Evolutionary conservation across 2,113 vertebrate genomes (phyloP), one percentile per base, ranked within the genome.

Genomic region (Pagrus major): DNA sequence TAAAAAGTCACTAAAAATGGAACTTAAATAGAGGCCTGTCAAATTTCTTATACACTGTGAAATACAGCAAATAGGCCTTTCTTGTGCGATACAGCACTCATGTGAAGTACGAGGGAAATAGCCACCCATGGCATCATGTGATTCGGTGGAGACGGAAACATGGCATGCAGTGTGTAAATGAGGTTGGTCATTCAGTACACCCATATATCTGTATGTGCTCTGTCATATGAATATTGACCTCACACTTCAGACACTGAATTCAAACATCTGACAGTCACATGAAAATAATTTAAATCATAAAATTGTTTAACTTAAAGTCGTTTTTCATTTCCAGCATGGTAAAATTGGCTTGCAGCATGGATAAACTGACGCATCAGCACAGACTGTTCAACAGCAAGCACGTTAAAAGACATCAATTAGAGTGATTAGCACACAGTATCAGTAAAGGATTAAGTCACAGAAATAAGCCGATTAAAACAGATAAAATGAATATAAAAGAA

Each of bases 21-120:
- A 29, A 42, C 8, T 29, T 20, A 2, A 41, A 42, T 6, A 35
- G n/a, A 51, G 25, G 12, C 10, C 4, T 1, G 9, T 9, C 35
- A 59, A 61, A 35, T 14, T 27, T 42, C 12, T 76, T 21, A 3
- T 14, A 6, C 23, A 23, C 27, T 21, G 12, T 44, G 20, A 61
- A 71, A 49, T 2, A 39, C 9, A 15, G 20, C 27, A 65, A n/a
- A 58, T 42, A 71, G 66, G 15, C 47, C 15, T 20, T 18, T 15
- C 31, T 68, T 39, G 49, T 69, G 59, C 35, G 12, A 23, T 59
- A 7, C 27, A 69, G 66, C 41, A 52, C 77, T 69, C 78, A 78
- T 83, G 80, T 76, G 83, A 79, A 10, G 5, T 18, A 42, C 70
- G 67, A 51, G 71, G 51, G 64, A 81, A 81, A 52, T 11, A 5